These are phyloP conservation scores for Drosophila setosimentum DNA, from an alignment of 2,888 invertebrate species.

Conservation along the genomic window DNA sequence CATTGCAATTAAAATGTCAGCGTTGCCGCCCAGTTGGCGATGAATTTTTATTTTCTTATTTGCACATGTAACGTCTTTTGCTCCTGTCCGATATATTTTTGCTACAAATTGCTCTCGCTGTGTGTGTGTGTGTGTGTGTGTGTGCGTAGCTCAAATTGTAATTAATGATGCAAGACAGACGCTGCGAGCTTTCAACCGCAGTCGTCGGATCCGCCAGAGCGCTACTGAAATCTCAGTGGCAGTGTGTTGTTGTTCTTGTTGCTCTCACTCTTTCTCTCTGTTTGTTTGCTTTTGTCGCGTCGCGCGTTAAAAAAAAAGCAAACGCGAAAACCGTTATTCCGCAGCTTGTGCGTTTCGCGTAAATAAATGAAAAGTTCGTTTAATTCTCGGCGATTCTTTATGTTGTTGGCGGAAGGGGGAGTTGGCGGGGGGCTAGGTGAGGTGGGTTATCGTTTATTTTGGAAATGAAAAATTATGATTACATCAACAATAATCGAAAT, in stretches of 20 bases:
- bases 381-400: constrained; percentile 74
- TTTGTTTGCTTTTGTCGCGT: constrained; percentile 74
- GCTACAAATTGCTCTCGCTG: constrained; percentile 6
- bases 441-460: constrained; percentile 73
- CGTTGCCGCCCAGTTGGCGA: constrained; percentile 41
- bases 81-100: constrained; percentile 11
- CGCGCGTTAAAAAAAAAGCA: constrained; percentile 65
- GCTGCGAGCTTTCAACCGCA: constrained; percentile 52
- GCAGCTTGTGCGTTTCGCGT: constrained; percentile 64
- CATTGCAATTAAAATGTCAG: constrained; percentile 78
- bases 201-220: constrained; percentile 34
- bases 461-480: constrained; percentile 81
- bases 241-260: constrained; percentile 17
- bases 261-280: constrained; percentile 11
- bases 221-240: constrained; percentile 49
- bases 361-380: constrained; percentile 79
- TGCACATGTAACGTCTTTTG: constrained; percentile 38
- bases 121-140: constrained; percentile 5
- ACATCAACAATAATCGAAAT: constrained; percentile 81
- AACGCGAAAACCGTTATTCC: constrained; percentile 35
- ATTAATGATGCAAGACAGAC: constrained; percentile 78
- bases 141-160: constrained; percentile 73
- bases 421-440: background rate
- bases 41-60: constrained; percentile 47
- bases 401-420: constrained; percentile 22